Evolutionary conservation across 2,888 invertebrate genomes (phyloP), one percentile per base, ranked within the genome.

Genomic region (Cataglyphis cursor): DNA sequence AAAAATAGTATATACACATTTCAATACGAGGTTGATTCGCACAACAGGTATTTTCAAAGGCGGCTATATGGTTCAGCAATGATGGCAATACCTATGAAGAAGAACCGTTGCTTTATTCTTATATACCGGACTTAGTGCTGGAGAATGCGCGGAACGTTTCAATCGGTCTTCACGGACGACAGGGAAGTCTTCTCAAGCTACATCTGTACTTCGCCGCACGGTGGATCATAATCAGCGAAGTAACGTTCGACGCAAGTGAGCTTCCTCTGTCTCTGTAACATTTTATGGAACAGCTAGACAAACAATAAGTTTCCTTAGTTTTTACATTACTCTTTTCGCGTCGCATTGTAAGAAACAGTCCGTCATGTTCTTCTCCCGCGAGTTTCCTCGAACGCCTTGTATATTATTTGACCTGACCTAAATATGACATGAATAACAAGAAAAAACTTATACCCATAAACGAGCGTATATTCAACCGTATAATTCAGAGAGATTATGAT

Each of bases 141-240:
- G 97, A 97, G 92, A 96, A 96, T 90, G 96, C 97, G 0, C 95
- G 97, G 74, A 96, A 97, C 94, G 97, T 97, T 65, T 96, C 96
- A 89, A 96, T 97, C 87, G 95, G 96, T 84, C 95, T 97, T 59
- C 96, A 96, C 91, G 94, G 95, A 84, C 95, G 96, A 83, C 93
- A 96, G 5, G 97, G 96, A 44, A 95, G 95, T 88, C 96, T 96
- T 93, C 95, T 97, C 89, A 96, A 96, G 95, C 93, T 96, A 89
- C 95, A 96, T 83, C 95, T 97, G 62, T 96, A 96, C 93, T 97
- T 97, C 92, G 96, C 96, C 70, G 96, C 96, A 74, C 95, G 96
- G 81, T 97, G 97, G 97, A 96, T 97, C 91, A 96, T 97, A 96
- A 96, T 97, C 89, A 96, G 97, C 93, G 97, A 97, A 95, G 96